Base-by-base conservation (phyloP, 1,140 invertebrate species). In the Trichonephila clavata region DNA sequence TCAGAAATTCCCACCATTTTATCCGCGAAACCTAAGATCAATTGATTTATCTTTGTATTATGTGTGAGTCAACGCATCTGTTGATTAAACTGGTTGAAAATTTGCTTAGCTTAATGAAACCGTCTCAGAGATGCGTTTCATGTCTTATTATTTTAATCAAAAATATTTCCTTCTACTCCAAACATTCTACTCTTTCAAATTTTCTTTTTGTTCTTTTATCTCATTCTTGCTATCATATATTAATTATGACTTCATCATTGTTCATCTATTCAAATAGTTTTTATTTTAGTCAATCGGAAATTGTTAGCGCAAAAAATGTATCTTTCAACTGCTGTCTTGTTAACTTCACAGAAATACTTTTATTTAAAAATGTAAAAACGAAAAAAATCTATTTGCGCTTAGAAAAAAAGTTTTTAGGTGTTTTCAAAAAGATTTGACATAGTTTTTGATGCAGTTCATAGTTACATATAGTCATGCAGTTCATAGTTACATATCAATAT, bases 101-200 rank as follows among this genome's bases (percentile, higher is more conserved):
- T 83, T 24, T 61, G 59, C 59, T 86, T 50, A 57, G 27, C 84
- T 86, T 86, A 61, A 86, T 86, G 84, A 86, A 61, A 27, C 27
- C 27, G 61, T 63, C 61, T 63, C 2, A 21, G 60, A 61, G 61
- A 21, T 20, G 61, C 14, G 20, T 21, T 63, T 63, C 50, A 13
- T 63, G 16, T 61, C 16, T 20, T 63, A 18, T 63, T 21, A 63
- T 63, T 63, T 63, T 18, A 63, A 18, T 63, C 61, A 63, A 16
- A 63, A 63, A 63, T 63, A 63, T 20, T 63, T 21, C 5, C 21
- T 20, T 63, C 6, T 21, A 20, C 60, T 63, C 4, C 61, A 63
- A 20, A 50, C 10, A 5, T 50, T 50, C 21, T 18, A 6, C 18
- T 18, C 61, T 63, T 63, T 63, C 61, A 63, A 63, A 16, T 20